These are phyloP conservation scores for Manacus vitellinus DNA, from an alignment of 2,113 vertebrate genomes.

Conservation along the genomic window DNA sequence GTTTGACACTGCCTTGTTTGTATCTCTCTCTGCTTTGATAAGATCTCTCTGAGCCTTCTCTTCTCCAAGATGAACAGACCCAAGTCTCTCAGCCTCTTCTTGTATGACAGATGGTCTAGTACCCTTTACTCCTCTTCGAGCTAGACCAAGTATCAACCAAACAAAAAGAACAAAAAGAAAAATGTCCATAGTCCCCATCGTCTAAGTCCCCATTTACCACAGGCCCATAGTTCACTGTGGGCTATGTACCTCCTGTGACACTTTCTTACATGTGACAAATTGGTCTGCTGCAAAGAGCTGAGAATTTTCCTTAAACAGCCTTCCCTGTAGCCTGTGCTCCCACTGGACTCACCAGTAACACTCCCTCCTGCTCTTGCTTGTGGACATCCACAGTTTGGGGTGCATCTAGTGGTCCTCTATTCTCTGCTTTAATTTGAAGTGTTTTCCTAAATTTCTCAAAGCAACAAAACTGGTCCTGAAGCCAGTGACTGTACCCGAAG, in stretches of 20 bases:
- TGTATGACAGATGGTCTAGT: not conserved
- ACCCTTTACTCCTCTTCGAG: not conserved
- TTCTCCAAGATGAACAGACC: not conserved
- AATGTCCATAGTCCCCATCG: not conserved
- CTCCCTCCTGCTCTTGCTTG: not conserved
- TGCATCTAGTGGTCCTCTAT: not conserved
- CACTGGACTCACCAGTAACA: not conserved
- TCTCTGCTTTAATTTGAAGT: not conserved
- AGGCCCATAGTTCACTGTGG: not conserved
- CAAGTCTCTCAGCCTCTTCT: not conserved
- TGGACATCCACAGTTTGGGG: not conserved
- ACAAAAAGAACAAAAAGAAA: not conserved
- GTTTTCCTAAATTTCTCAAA: not conserved
- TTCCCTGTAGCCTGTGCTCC: not conserved
- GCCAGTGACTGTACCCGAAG: not conserved
- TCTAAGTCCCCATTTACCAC: not conserved
- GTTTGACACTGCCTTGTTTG: not conserved
- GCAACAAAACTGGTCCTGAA: not conserved
- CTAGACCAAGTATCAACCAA: not conserved
- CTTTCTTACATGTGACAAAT: not conserved
- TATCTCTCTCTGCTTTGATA: not conserved
- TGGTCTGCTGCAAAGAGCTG: not conserved
- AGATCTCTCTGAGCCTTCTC: not conserved
- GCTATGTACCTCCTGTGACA: not conserved
- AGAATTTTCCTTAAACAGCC: not conserved